Evolutionary conservation across 2,797 vertebrate genomes (phyloP), one percentile per base, ranked within the genome.

Genomic region (Neopelma chrysocephalum): DNA sequence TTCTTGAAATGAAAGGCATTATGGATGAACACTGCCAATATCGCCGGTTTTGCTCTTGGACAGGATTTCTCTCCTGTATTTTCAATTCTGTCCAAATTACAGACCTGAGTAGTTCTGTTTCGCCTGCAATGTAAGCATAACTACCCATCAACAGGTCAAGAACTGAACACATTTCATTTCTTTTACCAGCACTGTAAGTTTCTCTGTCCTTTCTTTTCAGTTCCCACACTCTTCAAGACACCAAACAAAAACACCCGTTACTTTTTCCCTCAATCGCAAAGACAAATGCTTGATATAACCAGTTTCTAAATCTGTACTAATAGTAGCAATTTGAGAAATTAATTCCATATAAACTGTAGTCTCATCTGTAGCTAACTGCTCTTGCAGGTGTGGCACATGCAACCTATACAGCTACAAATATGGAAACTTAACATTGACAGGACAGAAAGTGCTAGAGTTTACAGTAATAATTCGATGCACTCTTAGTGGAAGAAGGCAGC

Each of bases 81-180:
- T 84, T 65, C 54, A 89, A 7, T 73, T 87, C 36, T 56, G 15
- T 56, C 21, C 21, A 80, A 77, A 31, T 31, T 45, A 62, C 31
- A 84, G 70, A 29, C 22, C 22, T 21, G 27, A 79, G 6, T 38
- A 73, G 15, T n/a, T 50, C 47, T 62, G 17, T 9, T 18, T 11
- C 0, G 0, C 9, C 19, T 78, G 61, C 27, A 82, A 43, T 9
- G 8, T n/a, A 27, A 71, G 25, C 1, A 0, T 34, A 75, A 66
- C 15, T 38, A 69, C 9, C 32, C 58, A 82, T 31, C 26, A 42
- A 34, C 23, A 91, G 43, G 43, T 66, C 32, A 83, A 70, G 42
- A 90, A 56, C 19, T 22, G 27, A 64, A 56, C 5, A 85, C 0
- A 12, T 61, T 72, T 69, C 32, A 26, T 57, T 88, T n/a, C n/a